Base-by-base conservation (phyloP, 2,888 invertebrate genomes). In the Drosophila anomalata region DNA sequence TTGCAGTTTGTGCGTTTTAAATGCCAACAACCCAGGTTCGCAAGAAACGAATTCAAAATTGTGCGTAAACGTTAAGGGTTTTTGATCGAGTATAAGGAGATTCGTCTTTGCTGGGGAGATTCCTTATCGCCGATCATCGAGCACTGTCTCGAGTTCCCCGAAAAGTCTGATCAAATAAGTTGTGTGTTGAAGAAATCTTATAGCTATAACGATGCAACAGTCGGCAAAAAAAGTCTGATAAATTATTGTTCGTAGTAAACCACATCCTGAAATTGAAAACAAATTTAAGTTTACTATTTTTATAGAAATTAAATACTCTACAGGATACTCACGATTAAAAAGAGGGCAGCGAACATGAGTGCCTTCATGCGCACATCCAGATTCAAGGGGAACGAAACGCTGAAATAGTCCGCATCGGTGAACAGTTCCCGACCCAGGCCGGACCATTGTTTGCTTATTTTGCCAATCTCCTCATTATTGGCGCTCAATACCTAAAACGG, bases 371-470 rank as follows among this genome's bases (percentile, higher is more conserved):
- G 94, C 26, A 95, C 96, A 89, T 97, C 97, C 84, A 98, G 92
- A 91, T 97, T 96, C 92, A 95, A 93, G 0, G 97, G 97, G 91
- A 98, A 98, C 22, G 94, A 94, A 73, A 97, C 95, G 20, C 96
- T 97, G 90, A 97, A 97, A 89, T 95, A 94, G 90, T 97, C 97
- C 0, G 96, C 93, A 91, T 96, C 96, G 0, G 97, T 96, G 90
- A 96, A 96, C 62, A 94, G 91, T 92, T 97, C 97, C 65, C 95
- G 93, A 3, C 94, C 92, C 47, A 96, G 87, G 0, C 97, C 97
- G 0, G 95, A 94, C 97, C 97, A 97, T 90, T 96, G 95, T 90
- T 97, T 97, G 1, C 95, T 95, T 82, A 98, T 97, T 90, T 94
- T 94, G 1, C 97, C 97, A 55, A 97, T 95, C 91, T 95, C 94